Base-by-base conservation (phyloP, 37 sponge, comb jelly and placozoan species). In the Halichondria panicea region DNA sequence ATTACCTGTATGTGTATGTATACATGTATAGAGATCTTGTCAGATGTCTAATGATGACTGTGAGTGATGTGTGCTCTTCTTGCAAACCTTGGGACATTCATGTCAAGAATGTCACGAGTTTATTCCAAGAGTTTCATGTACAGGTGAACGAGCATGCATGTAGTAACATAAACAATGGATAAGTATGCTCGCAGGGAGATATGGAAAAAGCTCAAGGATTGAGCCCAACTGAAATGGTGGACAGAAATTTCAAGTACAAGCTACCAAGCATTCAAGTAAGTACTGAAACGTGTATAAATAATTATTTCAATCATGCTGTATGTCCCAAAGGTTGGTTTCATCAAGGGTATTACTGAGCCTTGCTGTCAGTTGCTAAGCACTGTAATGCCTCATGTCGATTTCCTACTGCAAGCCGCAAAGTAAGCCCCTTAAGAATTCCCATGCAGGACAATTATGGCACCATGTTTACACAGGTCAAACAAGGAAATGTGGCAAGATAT, bases 11-110 rank as follows among this genome's bases (percentile, higher is more conserved):
- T 58, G 48, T 60, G 34, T 6, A 11, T 4, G n/a, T 31, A 41
- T 19, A 18, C 6, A 34, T 15, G 13, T 39, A 41, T 42, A 85
- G 77, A 43, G 74, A 74, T 30, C 50, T 78, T 7, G 75, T 89
- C n/a, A 55, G 52, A 32, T 34, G 63, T 25, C 61, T 90, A 18
- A 43, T 71, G 39, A 85, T 90, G 85, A 84, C 86, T 6, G 61
- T 63, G 2, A 74, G 86, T 80, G 91, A 90, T 35, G 9, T 90
- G 59, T 81, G 67, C 24, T 43, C 77, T n/a, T 45, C 64, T 22
- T 48, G 85, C 18, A 81, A 84, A 39, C 81, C 81, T 22, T 90
- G 91, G 91, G 81, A 90, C 0, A 36, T 71, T 15, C 81, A 90
- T 59, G 68, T 41, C 46, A 43, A 31, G 1, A 31, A 52, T 38